Evolutionary conservation across 1,140 invertebrate species (phyloP), one percentile per base, ranked within the genome.

Genomic region (Campoletis sonorensis): DNA sequence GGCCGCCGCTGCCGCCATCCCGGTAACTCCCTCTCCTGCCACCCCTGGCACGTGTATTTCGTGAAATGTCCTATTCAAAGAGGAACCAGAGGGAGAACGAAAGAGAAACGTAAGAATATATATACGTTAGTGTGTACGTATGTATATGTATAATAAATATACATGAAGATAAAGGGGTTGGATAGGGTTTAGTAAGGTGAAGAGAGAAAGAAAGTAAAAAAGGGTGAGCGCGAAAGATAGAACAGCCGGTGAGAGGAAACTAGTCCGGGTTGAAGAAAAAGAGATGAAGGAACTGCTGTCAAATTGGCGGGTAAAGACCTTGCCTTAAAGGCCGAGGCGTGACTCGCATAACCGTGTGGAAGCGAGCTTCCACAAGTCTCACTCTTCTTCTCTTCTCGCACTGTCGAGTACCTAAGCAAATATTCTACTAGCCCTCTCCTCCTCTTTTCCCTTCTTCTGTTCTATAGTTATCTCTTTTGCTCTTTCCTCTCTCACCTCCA

Each of bases 271-370:
- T 33, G 21, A 64, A 67, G 61, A 67, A 78, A 78, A 78, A 78
- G 76, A 49, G 58, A 78, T 27, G 58, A 83, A 87, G 86, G 81
- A 87, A 88, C 86, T 86, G 84, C 87, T 85, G 85, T 88, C 87
- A 87, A 87, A 86, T 86, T 85, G 84, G 83, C 81, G 82, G 81
- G 79, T 85, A 87, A 89, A 86, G 86, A 86, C 81, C 84, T 80
- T 81, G 79, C 82, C 83, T 84, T 85, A 86, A 89, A 88, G 86
- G 89, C 86, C 84, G 82, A 83, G 84, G 84, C 85, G 86, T 88
- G 87, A 88, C 86, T 86, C 67, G 86, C 85, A 87, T 88, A 85
- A 75, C 71, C 30, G 61, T 45, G 45, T 61, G 71, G 76, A 81
- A 78, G 37, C 72, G 30, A 77, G 54, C 73, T 61, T n/a, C 33